These are phyloP conservation scores for Leptinotarsa tumamoca DNA, from an alignment of 2,888 invertebrate species.

Conservation along the genomic window DNA sequence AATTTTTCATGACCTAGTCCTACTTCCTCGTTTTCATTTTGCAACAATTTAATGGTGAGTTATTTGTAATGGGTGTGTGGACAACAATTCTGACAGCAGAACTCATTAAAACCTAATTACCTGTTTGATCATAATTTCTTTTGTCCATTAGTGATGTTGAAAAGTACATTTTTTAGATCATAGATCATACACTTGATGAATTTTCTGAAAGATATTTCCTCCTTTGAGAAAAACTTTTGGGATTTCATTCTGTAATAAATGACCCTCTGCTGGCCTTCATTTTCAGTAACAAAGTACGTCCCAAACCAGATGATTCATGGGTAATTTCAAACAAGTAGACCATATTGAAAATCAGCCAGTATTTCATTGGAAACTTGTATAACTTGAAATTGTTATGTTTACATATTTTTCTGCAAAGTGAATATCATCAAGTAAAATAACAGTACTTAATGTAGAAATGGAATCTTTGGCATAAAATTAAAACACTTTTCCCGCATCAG, in stretches of 20 bases:
- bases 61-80: slow-evolving; percentile 7
- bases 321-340: not conserved
- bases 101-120: not conserved
- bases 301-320: not conserved
- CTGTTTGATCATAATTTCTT: not conserved
- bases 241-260: no score
- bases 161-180: not conserved
- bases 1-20: slow-evolving; percentile 19
- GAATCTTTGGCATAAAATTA: no score
- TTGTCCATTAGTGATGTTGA: not conserved
- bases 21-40: slow-evolving; percentile 9
- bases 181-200: not conserved
- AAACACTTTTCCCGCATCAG: no score
- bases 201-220: no score
- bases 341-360: no score
- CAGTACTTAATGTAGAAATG: no score
- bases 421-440: no score
- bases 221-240: no score
- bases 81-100: not conserved
- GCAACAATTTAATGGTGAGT: not conserved
- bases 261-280: not conserved
- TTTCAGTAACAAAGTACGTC: not conserved
- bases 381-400: no score
- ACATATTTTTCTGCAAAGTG: no score
- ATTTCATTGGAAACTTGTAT: not conserved